These are phyloP conservation scores for Wasmannia auropunctata DNA, from an alignment of 1,140 invertebrate species.

Conservation along the genomic window DNA sequence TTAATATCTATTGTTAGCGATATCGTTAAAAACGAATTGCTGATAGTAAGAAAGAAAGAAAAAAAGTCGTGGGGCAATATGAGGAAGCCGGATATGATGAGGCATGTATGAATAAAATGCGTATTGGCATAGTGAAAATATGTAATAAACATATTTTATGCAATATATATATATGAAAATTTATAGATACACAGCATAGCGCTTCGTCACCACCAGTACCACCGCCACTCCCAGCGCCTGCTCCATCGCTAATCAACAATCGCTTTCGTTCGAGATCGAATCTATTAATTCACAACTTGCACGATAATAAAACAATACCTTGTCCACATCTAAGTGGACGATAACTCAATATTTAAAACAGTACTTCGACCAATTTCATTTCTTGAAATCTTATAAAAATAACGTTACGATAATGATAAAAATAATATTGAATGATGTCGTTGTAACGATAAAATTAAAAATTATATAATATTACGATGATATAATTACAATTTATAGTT, in stretches of 20 bases:
- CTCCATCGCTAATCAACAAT: conserved; percentile 19
- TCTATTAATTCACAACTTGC: too few species aligned
- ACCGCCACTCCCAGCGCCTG: conserved; percentile 49
- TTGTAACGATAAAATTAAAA: too few species aligned
- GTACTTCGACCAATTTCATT: neutral
- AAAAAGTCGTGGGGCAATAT: conserved; percentile 6
- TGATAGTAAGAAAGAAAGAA: neutral
- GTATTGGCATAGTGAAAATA: conserved; percentile 73
- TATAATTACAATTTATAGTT: neutral
- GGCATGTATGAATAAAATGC: conserved; percentile 49
- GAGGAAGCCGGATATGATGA: conserved; percentile 34
- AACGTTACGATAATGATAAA: too few species aligned
- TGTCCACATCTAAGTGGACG: neutral
- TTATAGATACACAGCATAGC: conserved; percentile 65
- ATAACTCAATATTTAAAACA: neutral
- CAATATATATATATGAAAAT: conserved; percentile 72
- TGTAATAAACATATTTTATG: conserved; percentile 74
- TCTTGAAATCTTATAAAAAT: neutral
- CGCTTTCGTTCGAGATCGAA: too few species aligned
- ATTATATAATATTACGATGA: too few species aligned
- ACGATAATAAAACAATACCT: too few species aligned
- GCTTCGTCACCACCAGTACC: conserved; percentile 33
- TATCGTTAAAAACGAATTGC: neutral
- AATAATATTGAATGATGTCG: too few species aligned
- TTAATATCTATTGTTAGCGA: neutral